Conservation (phyloP, 35 echinoderm and acorn worm genomes). For the Apostichopus parvimensis region DNA sequence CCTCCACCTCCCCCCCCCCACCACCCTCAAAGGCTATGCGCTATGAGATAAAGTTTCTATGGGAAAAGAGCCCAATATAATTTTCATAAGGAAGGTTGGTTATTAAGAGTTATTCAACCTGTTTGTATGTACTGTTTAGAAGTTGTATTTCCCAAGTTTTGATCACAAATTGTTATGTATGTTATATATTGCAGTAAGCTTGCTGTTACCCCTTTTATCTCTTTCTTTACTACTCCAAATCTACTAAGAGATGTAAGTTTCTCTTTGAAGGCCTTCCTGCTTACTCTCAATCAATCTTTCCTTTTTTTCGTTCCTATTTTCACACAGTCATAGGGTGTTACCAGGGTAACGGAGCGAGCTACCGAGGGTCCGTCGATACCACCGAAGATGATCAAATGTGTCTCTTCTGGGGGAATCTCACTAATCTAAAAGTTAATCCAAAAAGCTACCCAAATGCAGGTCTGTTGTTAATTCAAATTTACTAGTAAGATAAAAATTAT, state of each 20-base stretch:
- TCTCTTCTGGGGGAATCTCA: constrained; percentile 45
- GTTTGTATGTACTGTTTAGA: not conserved
- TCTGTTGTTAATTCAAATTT: not conserved
- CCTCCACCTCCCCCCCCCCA: no score
- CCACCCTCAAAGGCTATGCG: no score
- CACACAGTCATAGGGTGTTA: constrained; percentile 65
- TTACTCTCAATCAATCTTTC: not conserved
- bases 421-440: constrained; percentile 53
- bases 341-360: constrained; percentile 65
- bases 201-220: no score
- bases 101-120: no score
- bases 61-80: no score
- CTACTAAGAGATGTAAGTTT: not conserved
- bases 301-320: not conserved
- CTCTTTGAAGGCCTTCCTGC: not conserved
- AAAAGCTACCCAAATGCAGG: constrained; percentile 57
- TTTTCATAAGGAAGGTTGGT: no score
- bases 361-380: constrained; percentile 56
- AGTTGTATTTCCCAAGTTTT: not conserved
- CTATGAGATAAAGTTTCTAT: no score
- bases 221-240: no score
- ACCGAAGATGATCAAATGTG: constrained; percentile 53
- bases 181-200: not conserved
- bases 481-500: no score
- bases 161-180: no score